Evolutionary conservation across 2,888 invertebrate species (phyloP).

Genomic region (Molorchus minor): DNA sequence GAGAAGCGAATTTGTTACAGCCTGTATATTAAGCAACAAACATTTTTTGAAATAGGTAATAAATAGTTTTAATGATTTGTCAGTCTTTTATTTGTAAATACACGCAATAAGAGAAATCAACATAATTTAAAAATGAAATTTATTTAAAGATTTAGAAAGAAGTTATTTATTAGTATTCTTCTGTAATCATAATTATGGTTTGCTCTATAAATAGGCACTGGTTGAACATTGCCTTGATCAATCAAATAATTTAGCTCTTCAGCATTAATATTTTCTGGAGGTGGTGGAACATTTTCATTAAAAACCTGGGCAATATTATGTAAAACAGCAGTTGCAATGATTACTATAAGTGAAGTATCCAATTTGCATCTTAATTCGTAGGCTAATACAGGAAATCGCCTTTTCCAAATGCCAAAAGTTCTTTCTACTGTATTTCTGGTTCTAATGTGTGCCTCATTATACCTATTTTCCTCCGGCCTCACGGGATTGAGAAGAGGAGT

Average conservation of each 20-base stretch:
- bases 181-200: constrained; percentile 9
- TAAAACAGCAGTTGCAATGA: constrained; percentile 21
- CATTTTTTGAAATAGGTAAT: too few species aligned
- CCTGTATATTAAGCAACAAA: too few species aligned
- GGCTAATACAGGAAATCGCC: constrained; percentile 31
- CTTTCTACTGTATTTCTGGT: constrained; percentile 27
- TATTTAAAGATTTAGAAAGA: constrained; percentile 12
- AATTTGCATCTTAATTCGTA: constrained; percentile 36
- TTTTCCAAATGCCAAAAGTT: constrained; percentile 37
- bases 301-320: constrained; percentile 17
- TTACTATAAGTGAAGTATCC: constrained; percentile 10
- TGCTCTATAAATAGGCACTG: background rate
- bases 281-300: background rate
- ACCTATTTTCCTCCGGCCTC: constrained; percentile 23
- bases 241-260: constrained; percentile 9
- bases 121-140: too few species aligned
- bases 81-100: too few species aligned
- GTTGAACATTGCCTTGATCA: background rate
- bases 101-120: too few species aligned
- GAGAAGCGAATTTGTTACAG: too few species aligned
- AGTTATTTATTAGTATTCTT: constrained; percentile 2
- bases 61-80: too few species aligned
- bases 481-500: constrained; percentile 29
- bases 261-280: constrained; percentile 1
- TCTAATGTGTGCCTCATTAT: constrained; percentile 29